Base-by-base conservation (phyloP, 2,888 invertebrate species). In the Bombylius major region DNA sequence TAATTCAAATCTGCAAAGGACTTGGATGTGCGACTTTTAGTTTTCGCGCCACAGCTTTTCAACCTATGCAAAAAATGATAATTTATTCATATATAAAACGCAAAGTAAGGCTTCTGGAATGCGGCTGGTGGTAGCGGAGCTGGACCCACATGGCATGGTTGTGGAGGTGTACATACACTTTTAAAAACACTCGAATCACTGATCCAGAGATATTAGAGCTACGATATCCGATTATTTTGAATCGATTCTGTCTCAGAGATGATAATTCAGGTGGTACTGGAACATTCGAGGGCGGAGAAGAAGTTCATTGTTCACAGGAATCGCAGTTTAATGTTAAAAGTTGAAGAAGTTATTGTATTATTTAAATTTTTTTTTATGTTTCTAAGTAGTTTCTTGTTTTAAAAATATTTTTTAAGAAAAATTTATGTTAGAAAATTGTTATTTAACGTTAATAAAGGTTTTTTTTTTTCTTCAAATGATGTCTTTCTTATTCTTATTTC, bases 111-210 rank as follows among this genome's bases (percentile, higher is more conserved):
- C n/a, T n/a, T n/a, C n/a, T n/a, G n/a, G n/a, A n/a, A n/a, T 0
- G 94, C 99, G 5, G 96, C 95, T 0, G 99, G 99, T 0, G 98
- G 98, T 4, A 88, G 94, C 59, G 98, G 98, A 3, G 98, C 97
- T 47, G 97, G 97, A 42, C 93, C 94, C 0, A 82, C 81, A 0
- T 98, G 94, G 93, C 71, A 87, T 67, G 99, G 99, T 0, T 79
- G 86, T 50, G 88, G 93, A 59, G 99, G 97, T 1, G 89, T 98
- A 1, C 99, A 99, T 72, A 88, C 92, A 0, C 99, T 99, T 73
- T 99, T 99, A 98, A 99, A 31, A 99, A 99, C 76, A 99, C 99
- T 0, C 81, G 98, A 57, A 99, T 99, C 61, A 99, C 99, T 0
- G 99, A 99, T 75, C 88, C 95, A 1, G 99, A 99, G 78, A 93